Evolutionary conservation across 2,888 invertebrate species (phyloP).

Genomic region (Dichetophora obliterata): DNA sequence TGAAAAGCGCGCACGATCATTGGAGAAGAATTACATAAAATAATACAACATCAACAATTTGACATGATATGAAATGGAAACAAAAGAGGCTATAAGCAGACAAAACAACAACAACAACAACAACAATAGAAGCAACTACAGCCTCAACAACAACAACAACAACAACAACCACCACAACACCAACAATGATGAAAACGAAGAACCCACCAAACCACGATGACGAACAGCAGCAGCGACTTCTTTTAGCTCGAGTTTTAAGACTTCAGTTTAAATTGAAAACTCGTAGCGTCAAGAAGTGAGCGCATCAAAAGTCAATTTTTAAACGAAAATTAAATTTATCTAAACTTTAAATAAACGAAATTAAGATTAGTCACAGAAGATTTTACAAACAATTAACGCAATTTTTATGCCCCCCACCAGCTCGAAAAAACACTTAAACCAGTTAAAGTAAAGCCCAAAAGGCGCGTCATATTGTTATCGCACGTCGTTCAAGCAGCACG

Average conservation of each 20-base stretch:
- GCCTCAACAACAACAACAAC: slow-evolving; percentile 8
- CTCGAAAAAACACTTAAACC: too few species aligned
- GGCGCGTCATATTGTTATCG: too few species aligned
- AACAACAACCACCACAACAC: background rate
- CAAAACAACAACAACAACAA: background rate
- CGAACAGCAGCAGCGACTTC: slow-evolving; percentile 29
- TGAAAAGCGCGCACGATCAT: slow-evolving; percentile 36
- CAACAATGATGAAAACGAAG: slow-evolving; percentile 17
- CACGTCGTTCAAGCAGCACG: too few species aligned
- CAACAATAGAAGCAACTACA: slow-evolving; percentile 31
- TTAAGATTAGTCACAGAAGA: background rate
- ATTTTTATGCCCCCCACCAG: too few species aligned
- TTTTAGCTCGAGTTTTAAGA: slow-evolving; percentile 53
- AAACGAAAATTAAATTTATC: background rate
- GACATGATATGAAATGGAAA: background rate
- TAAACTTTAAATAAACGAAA: background rate
- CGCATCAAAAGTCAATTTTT: slow-evolving; percentile 11
- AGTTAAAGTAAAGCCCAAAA: too few species aligned
- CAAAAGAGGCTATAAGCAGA: slow-evolving; percentile 18
- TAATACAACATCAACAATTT: slow-evolving; percentile 5
- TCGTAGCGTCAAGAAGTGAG: slow-evolving; percentile 47
- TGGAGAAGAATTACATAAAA: slow-evolving; percentile 34
- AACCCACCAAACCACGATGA: slow-evolving; percentile 39
- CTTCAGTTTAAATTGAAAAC: slow-evolving; percentile 66
- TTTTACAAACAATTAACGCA: too few species aligned